Conservation (phyloP, 2,113 vertebrate species). For the Deroptyus accipitrinus region DNA sequence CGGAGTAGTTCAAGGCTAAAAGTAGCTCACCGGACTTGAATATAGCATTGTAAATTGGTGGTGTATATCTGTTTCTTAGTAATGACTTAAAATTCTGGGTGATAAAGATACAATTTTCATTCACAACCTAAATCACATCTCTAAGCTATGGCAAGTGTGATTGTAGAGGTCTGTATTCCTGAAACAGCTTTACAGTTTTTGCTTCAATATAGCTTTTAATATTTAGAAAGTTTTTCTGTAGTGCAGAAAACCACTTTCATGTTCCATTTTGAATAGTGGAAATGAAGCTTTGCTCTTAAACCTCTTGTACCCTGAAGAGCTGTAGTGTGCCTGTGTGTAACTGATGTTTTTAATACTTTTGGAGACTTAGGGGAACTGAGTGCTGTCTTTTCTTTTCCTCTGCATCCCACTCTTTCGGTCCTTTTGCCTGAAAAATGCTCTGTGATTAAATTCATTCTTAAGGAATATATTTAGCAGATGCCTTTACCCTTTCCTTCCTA, state of each 20-base stretch:
- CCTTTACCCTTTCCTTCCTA: not conserved
- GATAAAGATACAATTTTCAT: not conserved
- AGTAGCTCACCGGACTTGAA: not conserved
- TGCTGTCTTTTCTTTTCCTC: not conserved
- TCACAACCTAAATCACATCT: not conserved
- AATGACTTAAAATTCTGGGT: not conserved
- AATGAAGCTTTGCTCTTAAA: not conserved
- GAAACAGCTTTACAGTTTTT: not conserved
- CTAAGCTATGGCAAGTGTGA: not conserved
- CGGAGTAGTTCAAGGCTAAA: not conserved
- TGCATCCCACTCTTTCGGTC: not conserved
- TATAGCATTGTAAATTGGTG: not conserved
- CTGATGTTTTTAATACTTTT: constrained; percentile 1
- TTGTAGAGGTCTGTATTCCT: not conserved
- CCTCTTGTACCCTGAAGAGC: not conserved
- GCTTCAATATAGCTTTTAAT: not conserved
- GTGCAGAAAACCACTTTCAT: not conserved
- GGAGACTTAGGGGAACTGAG: not conserved
- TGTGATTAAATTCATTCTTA: not conserved
- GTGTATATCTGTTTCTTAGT: not conserved
- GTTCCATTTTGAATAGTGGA: not conserved
- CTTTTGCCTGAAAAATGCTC: not conserved
- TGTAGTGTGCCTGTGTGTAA: not conserved
- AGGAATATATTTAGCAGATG: not conserved
- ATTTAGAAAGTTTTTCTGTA: not conserved